A percentile compares a stretch with the other conserved stretches of the same genome.
Evolutionary conservation across 2,113 vertebrate species (phyloP).

Genomic region (Rhinogobius similis): DNA sequence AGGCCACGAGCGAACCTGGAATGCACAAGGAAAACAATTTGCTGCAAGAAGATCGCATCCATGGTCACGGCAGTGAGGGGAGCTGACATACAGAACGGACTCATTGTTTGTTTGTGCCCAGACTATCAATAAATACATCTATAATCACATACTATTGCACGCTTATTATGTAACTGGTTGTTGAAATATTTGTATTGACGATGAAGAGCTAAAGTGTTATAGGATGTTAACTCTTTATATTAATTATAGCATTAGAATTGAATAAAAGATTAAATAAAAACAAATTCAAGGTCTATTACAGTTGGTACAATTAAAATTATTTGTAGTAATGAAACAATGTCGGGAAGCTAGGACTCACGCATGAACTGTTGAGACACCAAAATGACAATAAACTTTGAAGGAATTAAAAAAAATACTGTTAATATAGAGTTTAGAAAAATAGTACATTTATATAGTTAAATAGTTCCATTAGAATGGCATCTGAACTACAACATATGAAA

Average conservation of each 20-base stretch:
- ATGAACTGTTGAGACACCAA: background rate
- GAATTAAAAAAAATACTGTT: background rate
- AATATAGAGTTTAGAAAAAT: background rate
- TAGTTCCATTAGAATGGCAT: background rate
- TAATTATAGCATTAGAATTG: background rate
- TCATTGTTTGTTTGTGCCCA: slow-evolving; percentile 20
- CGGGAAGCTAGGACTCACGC: too few relatives aligned
- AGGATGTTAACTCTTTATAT: background rate
- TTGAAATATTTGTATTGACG: background rate
- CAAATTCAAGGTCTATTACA: too few relatives aligned
- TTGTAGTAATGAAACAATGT: too few relatives aligned
- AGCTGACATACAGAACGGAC: slow-evolving; percentile 18
- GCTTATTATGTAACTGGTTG: background rate
- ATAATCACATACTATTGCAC: background rate
- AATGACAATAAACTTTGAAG: background rate
- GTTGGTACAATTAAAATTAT: too few relatives aligned
- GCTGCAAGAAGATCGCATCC: slow-evolving; percentile 14
- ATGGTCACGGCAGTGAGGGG: slow-evolving; percentile 27
- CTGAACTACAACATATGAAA: background rate
- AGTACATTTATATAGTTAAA: background rate
- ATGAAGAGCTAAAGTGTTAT: background rate
- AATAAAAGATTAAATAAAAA: too few relatives aligned
- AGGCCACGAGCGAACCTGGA: slow-evolving; percentile 39
- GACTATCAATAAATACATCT: slow-evolving; percentile 33
- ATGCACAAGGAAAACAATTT: slow-evolving; percentile 49